These are phyloP conservation scores for Sebastes cheni DNA, from an alignment of 2,797 vertebrate genomes.

Conservation along the genomic window DNA sequence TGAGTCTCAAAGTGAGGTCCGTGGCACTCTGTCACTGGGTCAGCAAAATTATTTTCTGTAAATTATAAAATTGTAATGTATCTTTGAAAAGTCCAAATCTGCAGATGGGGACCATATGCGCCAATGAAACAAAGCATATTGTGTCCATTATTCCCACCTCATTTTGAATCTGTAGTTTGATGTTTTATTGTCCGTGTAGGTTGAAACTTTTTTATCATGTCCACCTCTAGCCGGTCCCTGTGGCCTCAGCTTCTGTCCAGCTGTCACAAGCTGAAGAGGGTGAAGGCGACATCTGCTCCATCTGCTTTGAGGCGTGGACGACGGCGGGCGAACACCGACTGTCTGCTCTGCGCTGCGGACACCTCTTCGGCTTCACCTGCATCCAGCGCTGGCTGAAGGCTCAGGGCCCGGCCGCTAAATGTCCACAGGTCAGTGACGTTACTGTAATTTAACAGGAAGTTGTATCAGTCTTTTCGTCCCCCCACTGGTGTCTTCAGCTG, in stretches of 20 bases:
- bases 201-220: not conserved
- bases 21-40: too few species aligned
- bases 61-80: too few species aligned
- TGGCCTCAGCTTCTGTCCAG: not conserved
- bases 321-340: conserved; percentile 91
- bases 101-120: too few species aligned
- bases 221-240: not conserved
- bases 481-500: too few species aligned
- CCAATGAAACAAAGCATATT: too few species aligned
- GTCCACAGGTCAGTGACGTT: conserved; percentile 88
- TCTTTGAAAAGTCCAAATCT: too few species aligned
- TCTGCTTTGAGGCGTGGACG: conserved; percentile 97
- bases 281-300: conserved; percentile 90
- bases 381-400: conserved; percentile 92
- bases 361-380: conserved; percentile 93
- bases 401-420: conserved; percentile 88
- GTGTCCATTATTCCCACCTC: not conserved
- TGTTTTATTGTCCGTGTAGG: not conserved
- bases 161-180: not conserved
- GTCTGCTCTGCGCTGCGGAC: conserved; percentile 92
- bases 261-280: conserved; percentile 70
- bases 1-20: too few species aligned
- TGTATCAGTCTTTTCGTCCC: not conserved
- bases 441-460: too few species aligned
- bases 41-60: too few species aligned